Conservation (phyloP, 2,888 invertebrate species). For the Napeogenes inachia region DNA sequence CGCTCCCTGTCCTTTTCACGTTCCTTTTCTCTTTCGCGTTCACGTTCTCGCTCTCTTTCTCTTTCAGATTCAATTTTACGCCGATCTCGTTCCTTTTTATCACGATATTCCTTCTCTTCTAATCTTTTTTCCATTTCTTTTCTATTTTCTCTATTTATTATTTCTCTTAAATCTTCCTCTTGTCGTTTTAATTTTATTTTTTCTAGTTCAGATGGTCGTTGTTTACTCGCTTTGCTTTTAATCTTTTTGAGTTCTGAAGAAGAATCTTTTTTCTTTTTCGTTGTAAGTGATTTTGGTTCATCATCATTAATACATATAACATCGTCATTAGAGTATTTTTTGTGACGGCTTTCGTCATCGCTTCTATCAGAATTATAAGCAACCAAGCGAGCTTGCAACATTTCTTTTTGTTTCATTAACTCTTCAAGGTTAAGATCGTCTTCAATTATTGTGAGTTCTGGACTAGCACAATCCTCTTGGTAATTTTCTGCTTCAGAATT, state of each 20-base stretch:
- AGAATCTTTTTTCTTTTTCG: conserved; percentile 54
- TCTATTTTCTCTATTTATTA: conserved; percentile 56
- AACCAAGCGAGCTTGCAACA: conserved; percentile 86
- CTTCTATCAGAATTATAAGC: conserved; percentile 85
- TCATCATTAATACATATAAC: conserved; percentile 50
- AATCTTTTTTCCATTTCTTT: conserved; percentile 54
- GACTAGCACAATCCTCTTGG: conserved; percentile 82
- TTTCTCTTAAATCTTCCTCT: conserved; percentile 65
- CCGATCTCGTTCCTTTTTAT: conserved; percentile 56
- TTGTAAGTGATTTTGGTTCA: conserved; percentile 67
- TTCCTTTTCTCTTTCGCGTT: conserved; percentile 50
- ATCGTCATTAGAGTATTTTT: conserved; percentile 74
- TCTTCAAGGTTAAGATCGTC: conserved; percentile 93
- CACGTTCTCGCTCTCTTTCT: conserved; percentile 40
- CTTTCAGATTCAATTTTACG: conserved; percentile 46
- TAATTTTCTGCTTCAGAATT: conserved; percentile 80
- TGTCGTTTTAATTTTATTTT: conserved; percentile 49
- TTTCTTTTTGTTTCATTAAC: conserved; percentile 91
- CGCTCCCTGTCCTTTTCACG: conserved; percentile 51
- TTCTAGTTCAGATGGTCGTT: conserved; percentile 42
- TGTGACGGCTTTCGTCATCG: conserved; percentile 62
- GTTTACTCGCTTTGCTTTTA: conserved; percentile 62
- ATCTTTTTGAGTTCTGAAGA: conserved; percentile 57
- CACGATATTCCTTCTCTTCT: conserved; percentile 58
- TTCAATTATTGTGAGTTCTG: conserved; percentile 86